A percentile compares a stretch with the other conserved stretches of the same genome.
Evolutionary conservation across 1,140 invertebrate species (phyloP).

Genomic region (Trachymyrmex cornetzi): DNA sequence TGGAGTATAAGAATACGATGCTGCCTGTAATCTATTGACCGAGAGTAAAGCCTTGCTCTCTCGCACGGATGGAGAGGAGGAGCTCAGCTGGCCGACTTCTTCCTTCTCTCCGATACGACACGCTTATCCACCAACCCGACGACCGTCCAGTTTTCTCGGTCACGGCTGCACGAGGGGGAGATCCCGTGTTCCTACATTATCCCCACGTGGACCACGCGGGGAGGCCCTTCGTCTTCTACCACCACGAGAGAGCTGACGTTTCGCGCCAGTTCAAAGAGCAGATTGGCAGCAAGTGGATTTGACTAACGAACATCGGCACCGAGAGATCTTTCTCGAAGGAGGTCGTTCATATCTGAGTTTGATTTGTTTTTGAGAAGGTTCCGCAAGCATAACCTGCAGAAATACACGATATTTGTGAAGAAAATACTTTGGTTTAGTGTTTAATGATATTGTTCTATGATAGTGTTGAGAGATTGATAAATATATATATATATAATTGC

Average conservation of each 20-base stretch:
- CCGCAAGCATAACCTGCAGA: not conserved
- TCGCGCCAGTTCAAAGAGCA: constrained; percentile 56
- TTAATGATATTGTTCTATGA: constrained; percentile 32
- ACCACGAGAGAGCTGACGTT: constrained; percentile 47
- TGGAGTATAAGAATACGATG: constrained; percentile 10
- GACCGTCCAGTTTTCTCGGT: constrained; percentile 78
- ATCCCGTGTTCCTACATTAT: constrained; percentile 76
- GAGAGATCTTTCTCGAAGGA: not conserved
- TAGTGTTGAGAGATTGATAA: constrained; percentile 10
- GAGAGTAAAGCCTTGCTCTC: constrained; percentile 56
- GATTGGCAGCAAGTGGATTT: constrained; percentile 17
- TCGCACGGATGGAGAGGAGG: constrained; percentile 48
- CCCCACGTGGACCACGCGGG: constrained; percentile 68
- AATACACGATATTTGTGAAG: not conserved
- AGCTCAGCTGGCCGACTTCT: constrained; percentile 78
- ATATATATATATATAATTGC: not conserved
- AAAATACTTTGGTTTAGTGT: not conserved
- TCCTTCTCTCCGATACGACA: constrained; percentile 65
- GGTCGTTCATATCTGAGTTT: not conserved
- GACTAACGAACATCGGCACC: constrained; percentile 1
- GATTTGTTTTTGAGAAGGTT: not conserved
- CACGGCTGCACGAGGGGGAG: constrained; percentile 71
- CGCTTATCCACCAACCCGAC: constrained; percentile 67
- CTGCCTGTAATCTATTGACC: constrained; percentile 47
- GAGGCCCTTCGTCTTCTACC: constrained; percentile 66